Evolutionary conservation across 1,140 invertebrate genomes (phyloP).

Genomic region (Megathymus violae): DNA sequence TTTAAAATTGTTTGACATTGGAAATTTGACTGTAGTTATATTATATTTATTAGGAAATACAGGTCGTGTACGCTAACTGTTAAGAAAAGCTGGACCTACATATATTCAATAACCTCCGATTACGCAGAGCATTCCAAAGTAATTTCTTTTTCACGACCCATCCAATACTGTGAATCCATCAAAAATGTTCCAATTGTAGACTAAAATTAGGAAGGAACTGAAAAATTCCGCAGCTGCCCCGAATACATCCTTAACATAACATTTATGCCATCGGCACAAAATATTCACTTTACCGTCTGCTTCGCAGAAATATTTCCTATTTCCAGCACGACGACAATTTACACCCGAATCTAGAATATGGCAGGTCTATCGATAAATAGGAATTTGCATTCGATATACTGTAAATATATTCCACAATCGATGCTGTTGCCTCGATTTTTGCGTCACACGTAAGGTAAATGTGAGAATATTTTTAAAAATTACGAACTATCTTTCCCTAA

Average conservation of each 20-base stretch:
- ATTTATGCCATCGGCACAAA: constrained; percentile 41
- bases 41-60: too few relatives aligned
- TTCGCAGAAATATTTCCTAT: constrained; percentile 54
- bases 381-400: constrained; percentile 54
- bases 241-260: constrained; percentile 19
- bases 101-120: too few relatives aligned
- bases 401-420: constrained; percentile 46
- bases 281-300: constrained; percentile 54
- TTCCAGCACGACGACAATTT: constrained; percentile 55
- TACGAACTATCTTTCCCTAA: too few relatives aligned
- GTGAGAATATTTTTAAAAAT: constrained; percentile 3
- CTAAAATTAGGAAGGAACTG: background rate
- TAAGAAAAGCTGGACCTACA: too few relatives aligned
- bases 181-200: background rate
- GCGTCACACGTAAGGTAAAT: constrained; percentile 10
- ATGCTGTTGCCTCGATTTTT: constrained; percentile 41
- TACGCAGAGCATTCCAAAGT: too few relatives aligned
- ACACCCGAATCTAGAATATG: constrained; percentile 54
- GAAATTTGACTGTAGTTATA: too few relatives aligned
- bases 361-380: constrained; percentile 53
- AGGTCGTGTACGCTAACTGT: too few relatives aligned
- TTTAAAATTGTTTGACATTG: too few relatives aligned
- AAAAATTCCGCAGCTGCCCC: background rate
- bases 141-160: too few relatives aligned
- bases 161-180: too few relatives aligned